Percentiles rank a stretch among this genome's conserved stretches.
These are phyloP conservation scores for Cyanoramphus novaezelandiae DNA, from an alignment of 2,113 vertebrate species.

Conservation along the genomic window DNA sequence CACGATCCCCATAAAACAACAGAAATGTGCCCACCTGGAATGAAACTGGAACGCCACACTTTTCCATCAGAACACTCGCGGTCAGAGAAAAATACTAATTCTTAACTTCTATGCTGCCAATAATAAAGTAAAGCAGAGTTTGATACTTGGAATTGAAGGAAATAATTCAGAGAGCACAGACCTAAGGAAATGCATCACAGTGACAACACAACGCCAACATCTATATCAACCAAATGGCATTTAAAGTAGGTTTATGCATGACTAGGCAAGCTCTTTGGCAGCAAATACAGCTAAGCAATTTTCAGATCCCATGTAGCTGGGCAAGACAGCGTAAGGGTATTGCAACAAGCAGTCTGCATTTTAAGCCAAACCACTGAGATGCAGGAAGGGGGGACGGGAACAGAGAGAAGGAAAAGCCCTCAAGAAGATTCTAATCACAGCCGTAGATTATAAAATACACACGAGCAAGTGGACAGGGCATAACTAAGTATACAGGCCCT, in stretches of 20 bases:
- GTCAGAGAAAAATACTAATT: background rate
- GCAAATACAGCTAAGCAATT: constrained; percentile 3
- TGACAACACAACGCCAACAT: background rate
- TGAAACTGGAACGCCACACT: background rate
- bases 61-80: rapidly evolving
- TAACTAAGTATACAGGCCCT: background rate
- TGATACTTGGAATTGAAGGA: background rate
- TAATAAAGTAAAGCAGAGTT: background rate
- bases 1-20: background rate
- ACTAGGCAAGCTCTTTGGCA: constrained; percentile 48
- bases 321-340: background rate
- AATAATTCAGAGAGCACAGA: background rate
- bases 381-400: background rate
- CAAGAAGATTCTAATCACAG: background rate
- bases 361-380: background rate
- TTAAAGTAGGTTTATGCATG: constrained; percentile 31
- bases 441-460: background rate
- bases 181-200: background rate
- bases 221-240: background rate
- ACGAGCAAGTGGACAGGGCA: rapidly evolving
- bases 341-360: background rate
- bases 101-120: background rate
- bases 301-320: background rate
- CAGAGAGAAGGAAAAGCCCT: background rate
- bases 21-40: background rate